A percentile compares a stretch with the other conserved stretches of the same genome.
Evolutionary conservation across 37 sponge, comb jelly and placozoan genomes (phyloP).

Genomic region (Ianthella basta): DNA sequence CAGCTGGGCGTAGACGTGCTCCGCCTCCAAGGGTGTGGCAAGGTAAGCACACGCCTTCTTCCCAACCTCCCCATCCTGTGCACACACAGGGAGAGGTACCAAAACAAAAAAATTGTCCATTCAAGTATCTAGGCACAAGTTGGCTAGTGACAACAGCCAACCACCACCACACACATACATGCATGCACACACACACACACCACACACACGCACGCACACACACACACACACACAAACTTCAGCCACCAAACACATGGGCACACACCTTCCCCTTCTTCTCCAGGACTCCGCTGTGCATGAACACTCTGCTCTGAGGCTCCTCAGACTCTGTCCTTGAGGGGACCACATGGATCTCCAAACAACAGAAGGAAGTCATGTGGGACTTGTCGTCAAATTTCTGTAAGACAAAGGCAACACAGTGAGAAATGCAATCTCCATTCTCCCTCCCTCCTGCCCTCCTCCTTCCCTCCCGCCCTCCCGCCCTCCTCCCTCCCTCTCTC

Average conservation of each 20-base stretch:
- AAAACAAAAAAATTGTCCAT: not conserved
- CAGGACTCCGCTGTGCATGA: slow-evolving; percentile 62
- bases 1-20: slow-evolving; percentile 77
- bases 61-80: slow-evolving; percentile 64
- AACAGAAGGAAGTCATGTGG: slow-evolving; percentile 58
- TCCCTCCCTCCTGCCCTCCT: not conserved
- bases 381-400: slow-evolving; percentile 58
- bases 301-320: slow-evolving; percentile 47
- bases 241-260: not conserved
- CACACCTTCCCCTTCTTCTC: slow-evolving; percentile 61
- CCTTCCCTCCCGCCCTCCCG: slow-evolving; percentile 3
- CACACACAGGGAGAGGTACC: too few relatives aligned
- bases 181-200: too few relatives aligned
- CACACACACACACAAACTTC: too few relatives aligned
- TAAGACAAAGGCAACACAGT: not conserved
- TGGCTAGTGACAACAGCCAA: too few relatives aligned
- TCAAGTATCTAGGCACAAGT: slow-evolving; percentile 11
- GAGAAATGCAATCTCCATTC: not conserved
- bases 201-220: too few relatives aligned
- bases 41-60: slow-evolving; percentile 81
- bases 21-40: slow-evolving; percentile 70
- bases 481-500: slow-evolving; percentile 4
- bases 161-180: not conserved
- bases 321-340: not conserved
- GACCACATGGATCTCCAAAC: slow-evolving; percentile 73